Evolutionary conservation across 2,888 invertebrate genomes (phyloP).

Genomic region (Drosophila paramelanica): DNA sequence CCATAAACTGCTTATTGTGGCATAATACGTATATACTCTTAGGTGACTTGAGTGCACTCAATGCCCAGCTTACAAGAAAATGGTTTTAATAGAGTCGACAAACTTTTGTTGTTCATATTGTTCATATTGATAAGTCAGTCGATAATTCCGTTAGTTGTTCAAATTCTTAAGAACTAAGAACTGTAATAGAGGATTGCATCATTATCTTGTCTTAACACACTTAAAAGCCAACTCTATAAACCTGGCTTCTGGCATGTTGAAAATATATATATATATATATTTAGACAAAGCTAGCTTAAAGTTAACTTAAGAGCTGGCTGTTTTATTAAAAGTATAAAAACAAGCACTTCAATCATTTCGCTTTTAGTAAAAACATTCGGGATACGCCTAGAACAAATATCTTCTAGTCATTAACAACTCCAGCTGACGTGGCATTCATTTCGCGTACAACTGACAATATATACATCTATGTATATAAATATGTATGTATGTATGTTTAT

Average conservation of each 20-base stretch:
- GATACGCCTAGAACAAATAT: background rate
- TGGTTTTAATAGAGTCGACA: constrained; percentile 11
- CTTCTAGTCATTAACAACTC: constrained; percentile 20
- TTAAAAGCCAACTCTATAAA: background rate
- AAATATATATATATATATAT: background rate
- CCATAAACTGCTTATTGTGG: constrained; percentile 38
- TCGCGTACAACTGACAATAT: background rate
- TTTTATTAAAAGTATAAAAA: too few species aligned
- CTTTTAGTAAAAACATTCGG: background rate
- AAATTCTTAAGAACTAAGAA: too few species aligned
- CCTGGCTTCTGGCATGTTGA: too few species aligned
- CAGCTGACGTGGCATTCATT: constrained; percentile 11
- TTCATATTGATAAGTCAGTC: background rate
- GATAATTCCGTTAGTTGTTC: background rate
- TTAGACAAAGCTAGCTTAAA: background rate
- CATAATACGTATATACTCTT: constrained; percentile 24
- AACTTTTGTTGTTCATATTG: background rate
- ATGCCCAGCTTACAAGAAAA: constrained; percentile 14
- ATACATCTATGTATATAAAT: background rate
- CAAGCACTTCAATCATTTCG: background rate
- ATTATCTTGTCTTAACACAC: background rate
- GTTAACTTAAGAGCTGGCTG: background rate
- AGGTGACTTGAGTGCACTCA: constrained; percentile 25
- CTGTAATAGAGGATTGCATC: background rate
- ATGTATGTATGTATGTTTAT: constrained; percentile 1